phyloP scores from a whole-genome alignment of 2,888 invertebrate genomes.

The Ornithoptera priamus region DNA sequence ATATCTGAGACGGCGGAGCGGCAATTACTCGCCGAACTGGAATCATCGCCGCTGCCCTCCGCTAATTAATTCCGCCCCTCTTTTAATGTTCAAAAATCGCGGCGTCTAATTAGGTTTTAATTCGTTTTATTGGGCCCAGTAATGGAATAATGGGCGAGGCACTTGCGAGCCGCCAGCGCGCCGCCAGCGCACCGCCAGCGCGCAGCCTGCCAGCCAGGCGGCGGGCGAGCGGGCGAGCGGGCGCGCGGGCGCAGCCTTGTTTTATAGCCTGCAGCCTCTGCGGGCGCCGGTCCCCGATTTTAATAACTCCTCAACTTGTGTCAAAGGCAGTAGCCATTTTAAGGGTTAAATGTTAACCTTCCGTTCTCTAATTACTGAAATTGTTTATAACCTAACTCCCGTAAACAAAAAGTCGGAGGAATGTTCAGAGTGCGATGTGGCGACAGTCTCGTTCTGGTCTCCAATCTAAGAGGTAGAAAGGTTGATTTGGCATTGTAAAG shows the following conservation, averaged over 20 bases:
- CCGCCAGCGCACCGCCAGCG: conserved; percentile 32
- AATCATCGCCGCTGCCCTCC: conserved; percentile 72
- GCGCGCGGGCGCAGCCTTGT: conserved; percentile 41
- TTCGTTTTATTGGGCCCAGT: conserved; percentile 76
- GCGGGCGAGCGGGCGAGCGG: too few species aligned
- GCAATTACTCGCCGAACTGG: conserved; percentile 72
- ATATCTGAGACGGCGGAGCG: conserved; percentile 51
- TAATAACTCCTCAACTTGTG: background rate
- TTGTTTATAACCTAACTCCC: too few species aligned
- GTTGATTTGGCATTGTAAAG: too few species aligned
- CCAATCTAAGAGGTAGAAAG: too few species aligned
- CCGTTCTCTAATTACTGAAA: too few species aligned
- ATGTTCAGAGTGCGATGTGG: too few species aligned
- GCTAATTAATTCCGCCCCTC: conserved; percentile 77
- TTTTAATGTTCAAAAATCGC: conserved; percentile 79
- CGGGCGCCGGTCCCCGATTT: background rate
- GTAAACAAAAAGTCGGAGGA: too few species aligned
- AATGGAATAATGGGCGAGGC: conserved; percentile 66
- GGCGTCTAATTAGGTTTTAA: conserved; percentile 79
- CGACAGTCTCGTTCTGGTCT: too few species aligned
- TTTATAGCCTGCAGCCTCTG: conserved; percentile 39
- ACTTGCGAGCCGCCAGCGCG: conserved; percentile 35
- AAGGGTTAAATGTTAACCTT: background rate
- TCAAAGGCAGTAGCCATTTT: background rate
- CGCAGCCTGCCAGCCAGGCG: too few species aligned